A percentile compares a stretch with the other conserved stretches of the same genome.
These are phyloP conservation scores for Brotula barbata DNA, from an alignment of 2,797 vertebrate genomes.

Conservation along the genomic window DNA sequence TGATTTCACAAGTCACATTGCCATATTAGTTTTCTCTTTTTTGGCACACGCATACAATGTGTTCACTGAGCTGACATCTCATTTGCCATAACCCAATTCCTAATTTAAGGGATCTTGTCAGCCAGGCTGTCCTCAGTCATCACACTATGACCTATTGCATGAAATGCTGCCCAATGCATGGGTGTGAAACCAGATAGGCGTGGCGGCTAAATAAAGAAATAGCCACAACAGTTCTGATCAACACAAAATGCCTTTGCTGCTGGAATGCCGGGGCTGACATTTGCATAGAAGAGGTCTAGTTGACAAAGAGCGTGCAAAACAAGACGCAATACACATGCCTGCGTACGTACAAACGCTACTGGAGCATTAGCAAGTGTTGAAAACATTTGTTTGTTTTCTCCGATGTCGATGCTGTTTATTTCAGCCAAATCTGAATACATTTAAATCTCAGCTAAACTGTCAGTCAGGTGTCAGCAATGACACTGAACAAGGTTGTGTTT, in stretches of 20 bases:
- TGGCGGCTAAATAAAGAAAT: constrained; percentile 75
- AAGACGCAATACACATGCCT: constrained; percentile 35
- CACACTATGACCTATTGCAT: constrained; percentile 74
- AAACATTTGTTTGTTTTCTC: too few species aligned
- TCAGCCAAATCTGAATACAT: neutral
- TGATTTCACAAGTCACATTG: neutral
- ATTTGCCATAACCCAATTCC: constrained; percentile 54
- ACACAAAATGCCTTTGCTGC: constrained; percentile 66
- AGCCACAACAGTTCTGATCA: constrained; percentile 69
- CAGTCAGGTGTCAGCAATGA: constrained; percentile 6
- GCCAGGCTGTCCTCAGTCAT: constrained; percentile 62
- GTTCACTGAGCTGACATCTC: constrained; percentile 46
- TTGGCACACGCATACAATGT: constrained; percentile 13
- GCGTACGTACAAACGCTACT: constrained; percentile 28
- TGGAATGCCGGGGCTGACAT: constrained; percentile 67
- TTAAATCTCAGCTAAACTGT: neutral
- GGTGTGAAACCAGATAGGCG: constrained; percentile 70
- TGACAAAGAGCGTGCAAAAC: constrained; percentile 50
- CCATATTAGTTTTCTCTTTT: neutral
- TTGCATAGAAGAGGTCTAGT: constrained; percentile 53
- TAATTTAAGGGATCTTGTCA: constrained; percentile 60
- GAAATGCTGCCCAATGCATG: constrained; percentile 56
- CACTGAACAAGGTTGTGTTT: neutral
- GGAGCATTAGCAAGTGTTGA: constrained; percentile 8
- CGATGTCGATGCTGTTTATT: too few species aligned